A percentile compares a stretch with the other conserved stretches of the same genome.
Evolutionary conservation across 2,113 vertebrate genomes (phyloP).

Genomic region (Bufo bufo): DNA sequence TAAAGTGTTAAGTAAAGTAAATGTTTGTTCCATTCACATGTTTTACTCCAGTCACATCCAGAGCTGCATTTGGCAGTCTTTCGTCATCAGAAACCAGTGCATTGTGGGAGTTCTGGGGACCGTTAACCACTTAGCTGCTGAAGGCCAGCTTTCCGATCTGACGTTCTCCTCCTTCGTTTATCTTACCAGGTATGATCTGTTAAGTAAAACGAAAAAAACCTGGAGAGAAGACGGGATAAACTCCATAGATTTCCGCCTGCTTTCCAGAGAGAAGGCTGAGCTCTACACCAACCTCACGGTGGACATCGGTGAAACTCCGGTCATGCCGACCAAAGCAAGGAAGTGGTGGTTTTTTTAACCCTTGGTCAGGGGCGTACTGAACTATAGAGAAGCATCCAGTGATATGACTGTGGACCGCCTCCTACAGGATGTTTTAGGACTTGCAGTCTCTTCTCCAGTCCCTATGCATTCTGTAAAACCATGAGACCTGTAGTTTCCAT

Average conservation of each 20-base stretch:
- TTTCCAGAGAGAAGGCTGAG: slow-evolving; percentile 64
- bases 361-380: not conserved
- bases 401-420: too few relatives aligned
- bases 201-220: slow-evolving; percentile 62
- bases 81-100: too few relatives aligned
- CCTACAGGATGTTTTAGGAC: too few relatives aligned
- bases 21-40: too few relatives aligned
- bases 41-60: too few relatives aligned
- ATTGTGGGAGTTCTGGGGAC: too few relatives aligned
- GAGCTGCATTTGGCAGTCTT: too few relatives aligned
- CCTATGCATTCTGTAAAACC: too few relatives aligned
- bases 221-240: slow-evolving; percentile 77
- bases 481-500: too few relatives aligned
- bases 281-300: slow-evolving; percentile 72
- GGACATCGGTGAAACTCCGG: slow-evolving; percentile 66
- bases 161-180: not conserved
- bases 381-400: not conserved
- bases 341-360: slow-evolving; percentile 17
- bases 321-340: slow-evolving; percentile 32
- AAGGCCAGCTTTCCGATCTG: not conserved
- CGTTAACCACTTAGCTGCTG: too few relatives aligned
- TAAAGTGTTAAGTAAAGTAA: too few relatives aligned
- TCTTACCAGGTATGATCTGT: slow-evolving; percentile 31
- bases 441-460: too few relatives aligned
- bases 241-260: slow-evolving; percentile 69